phyloP scores from a whole-genome alignment of 2,113 vertebrate species.

The Sturnira hondurensis region DNA sequence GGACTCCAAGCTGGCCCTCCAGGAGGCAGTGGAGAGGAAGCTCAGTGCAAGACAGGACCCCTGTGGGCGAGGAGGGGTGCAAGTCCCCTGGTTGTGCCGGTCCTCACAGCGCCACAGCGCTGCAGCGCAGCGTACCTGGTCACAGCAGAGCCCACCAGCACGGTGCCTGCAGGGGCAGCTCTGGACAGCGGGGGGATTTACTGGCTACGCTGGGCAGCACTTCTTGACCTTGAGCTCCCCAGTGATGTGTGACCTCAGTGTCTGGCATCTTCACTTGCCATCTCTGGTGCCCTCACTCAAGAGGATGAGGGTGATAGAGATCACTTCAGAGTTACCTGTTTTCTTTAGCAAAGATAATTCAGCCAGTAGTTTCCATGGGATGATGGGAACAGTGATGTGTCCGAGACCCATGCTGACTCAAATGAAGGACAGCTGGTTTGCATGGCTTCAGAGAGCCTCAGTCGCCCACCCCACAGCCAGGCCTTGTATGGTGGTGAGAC shows the following conservation, averaged over 20 bases:
- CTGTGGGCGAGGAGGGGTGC: not conserved
- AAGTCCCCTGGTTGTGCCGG: not conserved
- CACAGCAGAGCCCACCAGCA: not conserved
- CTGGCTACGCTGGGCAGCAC: not conserved
- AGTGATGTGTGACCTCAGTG: no score
- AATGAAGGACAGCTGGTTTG: not conserved
- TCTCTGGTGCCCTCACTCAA: not conserved
- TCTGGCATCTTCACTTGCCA: not conserved
- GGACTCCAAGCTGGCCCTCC: rapidly evolving
- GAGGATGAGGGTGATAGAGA: not conserved
- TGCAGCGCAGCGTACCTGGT: not conserved
- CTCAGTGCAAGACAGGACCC: not conserved
- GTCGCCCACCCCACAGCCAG: not conserved
- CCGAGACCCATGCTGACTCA: not conserved
- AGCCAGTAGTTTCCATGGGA: not conserved
- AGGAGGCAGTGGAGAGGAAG: not conserved
- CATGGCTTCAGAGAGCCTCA: not conserved
- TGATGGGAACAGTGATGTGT: not conserved
- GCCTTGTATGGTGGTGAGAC: not conserved
- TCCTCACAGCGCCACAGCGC: not conserved
- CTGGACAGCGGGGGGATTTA: not conserved
- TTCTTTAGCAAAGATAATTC: not conserved
- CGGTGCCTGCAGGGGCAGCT: not conserved
- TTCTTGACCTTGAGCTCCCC: not conserved
- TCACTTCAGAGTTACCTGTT: not conserved